Conservation (phyloP, 2,888 invertebrate species). For the Hirtodrosophila alboralis region DNA sequence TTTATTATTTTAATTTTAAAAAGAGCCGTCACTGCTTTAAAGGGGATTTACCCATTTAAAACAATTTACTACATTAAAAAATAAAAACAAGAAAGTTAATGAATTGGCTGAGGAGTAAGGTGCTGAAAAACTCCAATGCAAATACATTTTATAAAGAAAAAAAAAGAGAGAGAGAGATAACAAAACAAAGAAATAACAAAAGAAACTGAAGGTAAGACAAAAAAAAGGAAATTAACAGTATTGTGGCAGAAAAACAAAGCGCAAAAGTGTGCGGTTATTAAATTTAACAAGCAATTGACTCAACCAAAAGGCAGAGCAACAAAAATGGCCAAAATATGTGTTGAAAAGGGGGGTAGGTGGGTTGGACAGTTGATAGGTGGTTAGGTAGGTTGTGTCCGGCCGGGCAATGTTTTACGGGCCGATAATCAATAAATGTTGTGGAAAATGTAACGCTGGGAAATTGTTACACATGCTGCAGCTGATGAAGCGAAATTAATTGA, state of each 20-base stretch:
- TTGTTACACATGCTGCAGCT: constrained; percentile 57
- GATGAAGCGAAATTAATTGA: constrained; percentile 45
- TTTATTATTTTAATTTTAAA: too few relatives aligned
- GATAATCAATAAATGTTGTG: constrained; percentile 72
- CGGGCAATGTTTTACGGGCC: constrained; percentile 25
- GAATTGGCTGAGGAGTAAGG: too few relatives aligned
- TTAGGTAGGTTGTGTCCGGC: constrained; percentile 4
- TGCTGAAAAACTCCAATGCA: too few relatives aligned
- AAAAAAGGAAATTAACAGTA: constrained; percentile 39
- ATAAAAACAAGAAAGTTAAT: too few relatives aligned
- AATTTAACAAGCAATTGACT: constrained; percentile 63
- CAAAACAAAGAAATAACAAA: neutral
- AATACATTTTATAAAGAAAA: constrained; percentile 1
- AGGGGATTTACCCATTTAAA: too few relatives aligned
- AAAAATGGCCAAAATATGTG: constrained; percentile 5
- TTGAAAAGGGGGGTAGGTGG: constrained; percentile 1
- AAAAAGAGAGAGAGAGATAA: constrained; percentile 1
- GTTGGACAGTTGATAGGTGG: constrained; percentile 1
- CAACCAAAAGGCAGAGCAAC: constrained; percentile 30
- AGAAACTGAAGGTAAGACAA: constrained; percentile 1
- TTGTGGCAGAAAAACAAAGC: constrained; percentile 37
- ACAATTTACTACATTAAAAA: too few relatives aligned
- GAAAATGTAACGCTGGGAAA: constrained; percentile 60
- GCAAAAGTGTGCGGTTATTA: constrained; percentile 50
- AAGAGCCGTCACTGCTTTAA: too few relatives aligned